Percentiles rank a stretch among this genome's conserved stretches.
Conservation (phyloP, 2,113 vertebrate genomes). For the Corythoichthys haematopterus region DNA sequence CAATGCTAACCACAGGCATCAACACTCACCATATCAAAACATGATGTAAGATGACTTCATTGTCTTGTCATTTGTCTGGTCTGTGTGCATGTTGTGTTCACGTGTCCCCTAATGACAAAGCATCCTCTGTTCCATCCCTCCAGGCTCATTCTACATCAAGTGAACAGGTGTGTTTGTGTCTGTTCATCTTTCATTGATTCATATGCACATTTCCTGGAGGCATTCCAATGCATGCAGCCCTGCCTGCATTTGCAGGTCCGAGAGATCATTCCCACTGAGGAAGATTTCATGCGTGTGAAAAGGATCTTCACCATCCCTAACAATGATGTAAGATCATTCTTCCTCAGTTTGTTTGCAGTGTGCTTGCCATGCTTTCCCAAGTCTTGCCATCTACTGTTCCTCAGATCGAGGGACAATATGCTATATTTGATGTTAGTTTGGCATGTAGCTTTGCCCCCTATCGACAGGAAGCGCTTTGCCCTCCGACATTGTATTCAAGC, state of each 20-base stretch:
- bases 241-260: slow-evolving; percentile 74
- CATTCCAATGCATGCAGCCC: slow-evolving; percentile 35
- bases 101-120: slow-evolving; percentile 41
- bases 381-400: slow-evolving; percentile 5
- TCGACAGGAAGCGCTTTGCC: too few relatives aligned
- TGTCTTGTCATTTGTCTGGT: slow-evolving; percentile 26
- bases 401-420: neutral
- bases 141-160: slow-evolving; percentile 28
- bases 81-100: slow-evolving; percentile 29
- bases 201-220: neutral
- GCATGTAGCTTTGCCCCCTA: too few relatives aligned
- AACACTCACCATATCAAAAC: neutral
- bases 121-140: slow-evolving; percentile 10
- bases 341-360: slow-evolving; percentile 33
- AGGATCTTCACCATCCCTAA: slow-evolving; percentile 77
- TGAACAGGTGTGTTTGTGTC: slow-evolving; percentile 60
- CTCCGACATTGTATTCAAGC: too few relatives aligned
- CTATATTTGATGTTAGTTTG: neutral
- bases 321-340: slow-evolving; percentile 72
- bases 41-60: neutral
- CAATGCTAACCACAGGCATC: neutral
- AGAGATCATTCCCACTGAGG: slow-evolving; percentile 74
- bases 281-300: slow-evolving; percentile 81
- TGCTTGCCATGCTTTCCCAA: slow-evolving; percentile 4
- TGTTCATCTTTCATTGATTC: slow-evolving; percentile 11